phyloP scores from a whole-genome alignment of 2,888 invertebrate species.

The Patella ulyssiponensis region DNA sequence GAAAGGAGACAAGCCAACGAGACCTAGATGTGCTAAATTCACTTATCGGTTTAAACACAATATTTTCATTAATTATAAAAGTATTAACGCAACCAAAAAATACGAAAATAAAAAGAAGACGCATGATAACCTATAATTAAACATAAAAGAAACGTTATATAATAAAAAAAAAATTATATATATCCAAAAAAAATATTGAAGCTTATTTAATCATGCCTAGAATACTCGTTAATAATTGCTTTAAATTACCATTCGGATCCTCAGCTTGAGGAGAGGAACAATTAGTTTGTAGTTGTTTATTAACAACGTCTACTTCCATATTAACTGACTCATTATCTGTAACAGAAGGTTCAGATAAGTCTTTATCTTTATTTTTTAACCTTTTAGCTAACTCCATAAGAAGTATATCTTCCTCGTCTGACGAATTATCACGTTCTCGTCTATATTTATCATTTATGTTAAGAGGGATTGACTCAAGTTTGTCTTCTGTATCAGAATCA shows the following conservation, averaged over 20 bases:
- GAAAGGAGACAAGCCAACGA: neutral
- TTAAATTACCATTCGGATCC: neutral
- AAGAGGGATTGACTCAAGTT: neutral
- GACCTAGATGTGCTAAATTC: neutral
- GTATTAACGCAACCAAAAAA: neutral
- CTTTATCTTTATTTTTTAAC: neutral
- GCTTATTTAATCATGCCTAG: conserved; percentile 4
- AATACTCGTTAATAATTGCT: neutral
- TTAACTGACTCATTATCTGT: neutral
- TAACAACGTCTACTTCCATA: neutral
- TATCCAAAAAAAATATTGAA: neutral
- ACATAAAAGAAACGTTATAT: neutral
- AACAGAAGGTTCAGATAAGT: neutral
- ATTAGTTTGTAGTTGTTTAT: neutral
- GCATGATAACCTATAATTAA: neutral
- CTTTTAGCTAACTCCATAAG: conserved; percentile 14
- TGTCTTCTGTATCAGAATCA: neutral
- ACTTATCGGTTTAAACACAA: neutral
- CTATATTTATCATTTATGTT: neutral
- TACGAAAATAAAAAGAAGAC: neutral
- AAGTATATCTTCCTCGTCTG: conserved; percentile 17
- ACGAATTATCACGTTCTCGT: conserved; percentile 16
- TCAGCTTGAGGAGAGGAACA: neutral
- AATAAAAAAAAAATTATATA: neutral
- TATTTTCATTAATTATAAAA: neutral